These are phyloP conservation scores for Gambusia affinis DNA, from an alignment of 2,113 vertebrate genomes.

Conservation along the genomic window DNA sequence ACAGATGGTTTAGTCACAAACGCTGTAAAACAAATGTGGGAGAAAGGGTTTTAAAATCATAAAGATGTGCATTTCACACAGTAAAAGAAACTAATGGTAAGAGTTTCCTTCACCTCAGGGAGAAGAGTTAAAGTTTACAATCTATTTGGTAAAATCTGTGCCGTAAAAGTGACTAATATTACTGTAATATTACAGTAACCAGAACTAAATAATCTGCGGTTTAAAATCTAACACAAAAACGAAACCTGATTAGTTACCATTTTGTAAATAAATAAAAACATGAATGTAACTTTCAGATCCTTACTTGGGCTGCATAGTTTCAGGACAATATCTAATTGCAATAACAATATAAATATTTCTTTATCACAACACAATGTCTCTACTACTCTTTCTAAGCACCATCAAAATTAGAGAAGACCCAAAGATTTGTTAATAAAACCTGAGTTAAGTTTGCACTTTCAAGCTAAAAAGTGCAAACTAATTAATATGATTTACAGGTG, in stretches of 20 bases:
- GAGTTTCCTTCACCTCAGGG: neutral
- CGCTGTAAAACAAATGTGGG: constrained; percentile 8
- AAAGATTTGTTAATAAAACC: too few species aligned
- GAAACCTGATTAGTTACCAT: too few species aligned
- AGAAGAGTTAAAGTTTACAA: neutral
- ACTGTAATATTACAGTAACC: neutral
- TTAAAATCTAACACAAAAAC: neutral
- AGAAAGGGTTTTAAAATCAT: constrained; percentile 13
- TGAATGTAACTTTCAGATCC: too few species aligned
- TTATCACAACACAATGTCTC: too few species aligned
- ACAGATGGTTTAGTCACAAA: constrained; percentile 44
- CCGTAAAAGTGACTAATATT: neutral
- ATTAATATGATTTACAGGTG: neutral
- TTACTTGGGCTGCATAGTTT: too few species aligned
- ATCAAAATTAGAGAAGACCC: too few species aligned
- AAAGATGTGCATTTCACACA: constrained; percentile 1
- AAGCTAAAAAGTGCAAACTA: too few species aligned
- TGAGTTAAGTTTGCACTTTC: too few species aligned
- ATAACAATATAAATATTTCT: too few species aligned
- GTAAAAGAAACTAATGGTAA: neutral
- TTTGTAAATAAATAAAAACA: too few species aligned
- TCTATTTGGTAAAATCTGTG: neutral
- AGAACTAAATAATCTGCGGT: neutral
- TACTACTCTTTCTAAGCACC: too few species aligned
- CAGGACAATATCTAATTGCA: too few species aligned